Conservation (phyloP, 1,140 invertebrate genomes). For the Drepana arcuata region DNA sequence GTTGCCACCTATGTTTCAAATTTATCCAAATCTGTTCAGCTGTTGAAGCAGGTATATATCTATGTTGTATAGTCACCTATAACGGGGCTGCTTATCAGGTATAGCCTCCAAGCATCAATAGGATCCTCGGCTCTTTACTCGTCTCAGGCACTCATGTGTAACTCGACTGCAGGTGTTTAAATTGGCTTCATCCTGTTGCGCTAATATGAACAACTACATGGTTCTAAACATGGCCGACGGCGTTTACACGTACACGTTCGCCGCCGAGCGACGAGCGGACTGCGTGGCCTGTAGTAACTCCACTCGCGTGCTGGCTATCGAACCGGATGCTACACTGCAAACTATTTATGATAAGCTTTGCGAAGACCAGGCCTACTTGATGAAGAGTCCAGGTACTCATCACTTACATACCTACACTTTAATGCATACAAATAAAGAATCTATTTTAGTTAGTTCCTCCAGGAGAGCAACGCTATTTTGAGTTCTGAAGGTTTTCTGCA, state of each 20-base stretch:
- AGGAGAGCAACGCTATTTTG: too few species aligned
- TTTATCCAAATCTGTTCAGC: too few species aligned
- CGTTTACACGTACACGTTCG: conserved; percentile 96
- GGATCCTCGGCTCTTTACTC: too few species aligned
- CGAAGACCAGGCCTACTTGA: conserved; percentile 83
- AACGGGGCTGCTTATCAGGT: too few species aligned
- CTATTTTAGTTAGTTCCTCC: too few species aligned
- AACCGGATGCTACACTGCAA: conserved; percentile 83
- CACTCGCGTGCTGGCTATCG: conserved; percentile 80
- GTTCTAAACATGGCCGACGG: conserved; percentile 97
- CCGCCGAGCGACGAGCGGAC: conserved; percentile 88
- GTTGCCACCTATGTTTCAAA: too few species aligned
- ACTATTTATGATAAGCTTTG: conserved; percentile 87
- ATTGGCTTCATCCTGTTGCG: conserved; percentile 92
- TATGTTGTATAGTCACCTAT: too few species aligned
- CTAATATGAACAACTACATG: conserved; percentile 95
- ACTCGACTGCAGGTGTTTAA: conserved; percentile 92
- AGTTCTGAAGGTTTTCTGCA: too few species aligned
- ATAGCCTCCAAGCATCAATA: too few species aligned
- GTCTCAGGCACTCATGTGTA: too few species aligned
- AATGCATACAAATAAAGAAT: neutral
- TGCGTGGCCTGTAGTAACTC: conserved; percentile 91
- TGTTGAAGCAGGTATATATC: too few species aligned
- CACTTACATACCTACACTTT: neutral
- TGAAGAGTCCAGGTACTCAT: conserved; percentile 84